phyloP scores from a whole-genome alignment of 2,888 invertebrate genomes.

The Drosophila subsilvestris region DNA sequence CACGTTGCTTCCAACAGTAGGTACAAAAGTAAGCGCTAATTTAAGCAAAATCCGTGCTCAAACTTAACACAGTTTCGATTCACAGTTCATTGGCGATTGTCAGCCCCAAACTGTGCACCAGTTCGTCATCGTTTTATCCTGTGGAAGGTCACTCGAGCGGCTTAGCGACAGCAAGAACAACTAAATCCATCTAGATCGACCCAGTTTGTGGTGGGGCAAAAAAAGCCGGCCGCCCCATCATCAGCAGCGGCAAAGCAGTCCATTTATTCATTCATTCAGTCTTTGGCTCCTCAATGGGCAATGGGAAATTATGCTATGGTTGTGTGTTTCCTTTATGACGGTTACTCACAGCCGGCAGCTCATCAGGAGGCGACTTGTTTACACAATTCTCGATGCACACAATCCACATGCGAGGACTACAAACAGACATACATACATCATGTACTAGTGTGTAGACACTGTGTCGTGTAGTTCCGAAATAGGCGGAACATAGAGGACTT shows the following conservation, averaged over 20 bases:
- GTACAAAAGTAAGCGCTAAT: background rate
- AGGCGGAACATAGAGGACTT: conserved; percentile 40
- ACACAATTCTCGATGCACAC: conserved; percentile 66
- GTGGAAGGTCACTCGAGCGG: conserved; percentile 29
- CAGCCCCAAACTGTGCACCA: background rate
- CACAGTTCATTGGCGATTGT: conserved; percentile 26
- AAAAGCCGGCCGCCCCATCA: conserved; percentile 24
- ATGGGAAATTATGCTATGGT: conserved; percentile 26
- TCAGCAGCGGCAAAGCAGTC: conserved; percentile 26
- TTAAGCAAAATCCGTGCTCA: conserved; percentile 3
- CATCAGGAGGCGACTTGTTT: conserved; percentile 67
- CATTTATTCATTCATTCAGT: conserved; percentile 14
- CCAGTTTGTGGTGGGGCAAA: conserved; percentile 24
- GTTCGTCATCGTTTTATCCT: conserved; percentile 26
- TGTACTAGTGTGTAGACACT: conserved; percentile 3
- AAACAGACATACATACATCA: conserved; percentile 1
- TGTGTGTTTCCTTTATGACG: conserved; percentile 12
- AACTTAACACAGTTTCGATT: conserved; percentile 16
- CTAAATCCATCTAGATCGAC: conserved; percentile 37
- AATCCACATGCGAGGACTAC: conserved; percentile 10
- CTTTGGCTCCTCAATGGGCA: conserved; percentile 6
- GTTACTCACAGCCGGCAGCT: conserved; percentile 16
- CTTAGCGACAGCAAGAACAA: conserved; percentile 11
- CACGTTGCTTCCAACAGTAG: background rate
- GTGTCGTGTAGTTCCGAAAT: conserved; percentile 51